Evolutionary conservation across 2,888 invertebrate genomes (phyloP).

Genomic region (Branchellion lobata): DNA sequence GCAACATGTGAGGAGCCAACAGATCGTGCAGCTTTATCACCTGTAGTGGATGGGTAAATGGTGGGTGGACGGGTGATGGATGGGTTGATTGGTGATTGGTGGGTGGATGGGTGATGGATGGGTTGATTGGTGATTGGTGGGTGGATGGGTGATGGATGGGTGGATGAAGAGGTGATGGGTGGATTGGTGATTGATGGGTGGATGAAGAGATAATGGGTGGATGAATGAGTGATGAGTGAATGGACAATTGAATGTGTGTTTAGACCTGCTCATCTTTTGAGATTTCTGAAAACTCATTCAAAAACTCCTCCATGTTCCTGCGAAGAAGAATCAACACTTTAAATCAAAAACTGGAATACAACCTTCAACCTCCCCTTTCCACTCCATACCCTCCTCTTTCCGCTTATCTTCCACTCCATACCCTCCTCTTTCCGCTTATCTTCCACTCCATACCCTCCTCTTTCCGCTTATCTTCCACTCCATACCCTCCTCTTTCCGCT

Average conservation of each 20-base stretch:
- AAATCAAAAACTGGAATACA: neutral
- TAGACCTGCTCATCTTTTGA: conserved; percentile 52
- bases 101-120: no score
- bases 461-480: conserved; percentile 48
- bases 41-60: neutral
- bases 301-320: conserved; percentile 52
- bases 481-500: no score
- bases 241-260: neutral
- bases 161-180: no score
- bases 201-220: no score
- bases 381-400: no score
- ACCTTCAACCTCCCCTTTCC: no score
- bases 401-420: no score
- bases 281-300: conserved; percentile 52
- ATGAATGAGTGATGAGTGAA: neutral
- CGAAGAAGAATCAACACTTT: neutral
- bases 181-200: no score
- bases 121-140: no score
- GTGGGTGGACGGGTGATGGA: neutral
- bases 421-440: no score
- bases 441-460: neutral
- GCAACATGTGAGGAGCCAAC: conserved; percentile 54
- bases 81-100: neutral
- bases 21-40: conserved; percentile 52
- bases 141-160: no score